A percentile compares a stretch with the other conserved stretches of the same genome.
These are phyloP conservation scores for Megaceryle alcyon DNA, from an alignment of 2,797 vertebrate genomes.

Conservation along the genomic window DNA sequence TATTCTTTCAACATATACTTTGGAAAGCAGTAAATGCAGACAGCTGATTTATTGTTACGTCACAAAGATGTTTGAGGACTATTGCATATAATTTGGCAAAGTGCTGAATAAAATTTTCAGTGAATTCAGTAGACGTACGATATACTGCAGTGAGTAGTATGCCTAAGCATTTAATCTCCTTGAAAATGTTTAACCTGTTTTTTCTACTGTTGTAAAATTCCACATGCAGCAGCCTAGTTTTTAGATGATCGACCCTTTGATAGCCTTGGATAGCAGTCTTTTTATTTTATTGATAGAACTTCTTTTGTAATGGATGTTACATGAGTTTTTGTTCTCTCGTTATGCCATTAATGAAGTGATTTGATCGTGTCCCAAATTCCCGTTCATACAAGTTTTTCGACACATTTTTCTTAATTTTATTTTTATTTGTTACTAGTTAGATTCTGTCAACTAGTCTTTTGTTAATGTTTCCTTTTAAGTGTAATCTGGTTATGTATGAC, in stretches of 20 bases:
- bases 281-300: neutral
- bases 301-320: neutral
- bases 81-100: neutral
- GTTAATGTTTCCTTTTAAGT: neutral
- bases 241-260: neutral
- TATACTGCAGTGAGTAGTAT: neutral
- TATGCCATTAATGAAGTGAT: neutral
- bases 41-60: neutral
- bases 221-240: neutral
- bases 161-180: neutral
- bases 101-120: neutral
- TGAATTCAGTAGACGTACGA: neutral
- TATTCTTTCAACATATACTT: neutral
- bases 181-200: neutral
- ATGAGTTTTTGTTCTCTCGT: neutral
- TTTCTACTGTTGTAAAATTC: neutral
- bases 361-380: neutral
- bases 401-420: neutral
- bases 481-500: neutral
- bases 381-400: neutral
- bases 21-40: neutral
- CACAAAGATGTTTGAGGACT: neutral
- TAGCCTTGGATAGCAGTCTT: neutral
- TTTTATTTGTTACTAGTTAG: neutral
- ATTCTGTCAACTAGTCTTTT: neutral